Evolutionary conservation across 2,113 vertebrate genomes (phyloP), one percentile per base, ranked within the genome.

Genomic region (Otus sunia): DNA sequence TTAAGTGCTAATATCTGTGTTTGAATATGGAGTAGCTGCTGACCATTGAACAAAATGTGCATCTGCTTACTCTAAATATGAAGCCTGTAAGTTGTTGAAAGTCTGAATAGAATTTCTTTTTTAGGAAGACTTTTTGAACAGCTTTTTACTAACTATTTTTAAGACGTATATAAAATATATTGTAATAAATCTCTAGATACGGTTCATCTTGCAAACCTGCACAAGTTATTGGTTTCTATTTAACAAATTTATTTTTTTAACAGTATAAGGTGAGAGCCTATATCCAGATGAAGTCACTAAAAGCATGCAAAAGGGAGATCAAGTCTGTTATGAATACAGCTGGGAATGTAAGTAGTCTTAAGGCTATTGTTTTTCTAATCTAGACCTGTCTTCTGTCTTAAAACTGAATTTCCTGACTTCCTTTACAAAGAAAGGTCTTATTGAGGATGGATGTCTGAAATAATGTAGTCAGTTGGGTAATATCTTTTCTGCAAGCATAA

Each of bases 301-400:
- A 99, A 97, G 99, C 99, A 8, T 99, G 99, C 96, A 99, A 99
- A 97, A 98, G 99, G 90, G 99, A 99, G 96, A 99, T 99, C 97
- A 99, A 99, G 81, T 99, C 99, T 12, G 99, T 99, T 95, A 99
- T 99, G 99, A 99, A 99, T 96, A 99, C 99, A 59, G 98, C 99
- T 68, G 99, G 99, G 79, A 99, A 99, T 87, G 99, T 99, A 97
- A 99, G 99, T 99, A 59, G 82, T 72, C 49, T 89, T 86, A 69
- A 87, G 17, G 15, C 25, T 80, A 6, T 60, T 91, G 37, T n/a
- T 66, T 78, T 91, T 77, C 39, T 41, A 37, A 34, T 62, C 23
- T 73, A 47, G 4, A 23, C 82, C 7, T 34, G 4, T 92, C 64
- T 6, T 41, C 36, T 90, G 0, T 71, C 32, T 86, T 88, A 71